Base-by-base conservation (phyloP, 2,113 vertebrate genomes). In the Pogona vitticeps region DNA sequence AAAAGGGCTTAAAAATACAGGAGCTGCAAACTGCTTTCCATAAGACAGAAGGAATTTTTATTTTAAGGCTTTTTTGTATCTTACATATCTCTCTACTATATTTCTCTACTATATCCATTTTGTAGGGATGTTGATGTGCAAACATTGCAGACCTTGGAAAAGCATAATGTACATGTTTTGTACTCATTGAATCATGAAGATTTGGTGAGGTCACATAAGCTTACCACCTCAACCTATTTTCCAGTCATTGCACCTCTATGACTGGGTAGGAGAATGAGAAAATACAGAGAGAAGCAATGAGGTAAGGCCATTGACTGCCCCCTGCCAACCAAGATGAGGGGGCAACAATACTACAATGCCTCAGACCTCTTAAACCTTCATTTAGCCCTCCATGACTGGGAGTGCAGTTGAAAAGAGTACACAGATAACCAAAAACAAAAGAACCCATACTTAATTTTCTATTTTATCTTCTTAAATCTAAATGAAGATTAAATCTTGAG, bases 401-500 rank as follows among this genome's bases (percentile, higher is more conserved):
- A 75, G 21, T 7, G 0, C 31, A 75, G 1, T 61, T 73, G 0
- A 81, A 6, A 73, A 28, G 6, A 86, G 33, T 2, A 84, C 8
- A 33, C 83, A 20, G 8, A 3, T 82, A 20, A 65, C 26, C 28
- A 58, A 82, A 75, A 46, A 40, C 23, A 68, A 87, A n/a, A 67
- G 72, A 36, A 83, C 21, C 71, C 71, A 82, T 88, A 33, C 72
- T 59, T 68, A 88, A n/a, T 38, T 80, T 83, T 59, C 15, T 76
- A 84, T 76, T 1, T 76, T 88, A 68, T 67, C 84, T 10, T 20
- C 59, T 89, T 81, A 70, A 80, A 73, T 40, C 2, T 20, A 88
- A 92, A 14, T 59, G 42, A 90, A 73, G 72, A n/a, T 52, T 89
- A 86, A 92, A 92, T 80, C 17, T 83, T 59, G 7, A 15, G 18